phyloP scores from a whole-genome alignment of 64 coral and sea anemone genomes.

The Pachyseris speciosa region DNA sequence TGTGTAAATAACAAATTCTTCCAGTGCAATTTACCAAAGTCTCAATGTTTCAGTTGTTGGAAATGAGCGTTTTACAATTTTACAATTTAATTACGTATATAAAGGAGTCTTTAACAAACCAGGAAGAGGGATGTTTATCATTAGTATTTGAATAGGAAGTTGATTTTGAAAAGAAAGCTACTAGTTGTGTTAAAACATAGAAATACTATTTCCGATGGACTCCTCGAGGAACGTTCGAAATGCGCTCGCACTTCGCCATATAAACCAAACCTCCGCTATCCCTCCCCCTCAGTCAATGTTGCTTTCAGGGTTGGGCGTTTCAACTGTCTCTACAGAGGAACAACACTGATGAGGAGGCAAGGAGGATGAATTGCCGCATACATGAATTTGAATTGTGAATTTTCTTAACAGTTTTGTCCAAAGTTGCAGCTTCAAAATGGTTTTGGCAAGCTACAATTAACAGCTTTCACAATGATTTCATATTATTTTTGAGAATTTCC shows the following conservation, averaged over 20 bases:
- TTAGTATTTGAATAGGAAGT: not conserved
- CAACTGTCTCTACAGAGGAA: too few relatives aligned
- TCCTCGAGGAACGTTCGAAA: too few relatives aligned
- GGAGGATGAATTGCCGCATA: not conserved
- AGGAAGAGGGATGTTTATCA: not conserved
- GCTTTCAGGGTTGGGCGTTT: too few relatives aligned
- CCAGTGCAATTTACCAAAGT: not conserved
- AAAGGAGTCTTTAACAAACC: not conserved
- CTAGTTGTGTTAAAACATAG: too few relatives aligned
- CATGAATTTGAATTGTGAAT: not conserved
- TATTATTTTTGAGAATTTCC: constrained; percentile 38
- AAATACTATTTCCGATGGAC: too few relatives aligned
- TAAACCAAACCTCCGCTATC: too few relatives aligned
- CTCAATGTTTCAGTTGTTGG: not conserved
- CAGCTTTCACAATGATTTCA: constrained; percentile 32
- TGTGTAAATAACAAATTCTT: constrained; percentile 31
- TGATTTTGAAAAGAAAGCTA: too few relatives aligned
- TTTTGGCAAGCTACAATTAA: not conserved
- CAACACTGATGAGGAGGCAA: not conserved
- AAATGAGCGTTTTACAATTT: constrained; percentile 7
- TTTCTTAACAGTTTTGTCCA: not conserved
- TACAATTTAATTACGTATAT: not conserved
- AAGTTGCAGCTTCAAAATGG: not conserved
- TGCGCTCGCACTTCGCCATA: too few relatives aligned
- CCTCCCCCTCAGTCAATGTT: too few relatives aligned